Conservation (phyloP, 2,797 vertebrate species). For the Pyrocephalus nanus region DNA sequence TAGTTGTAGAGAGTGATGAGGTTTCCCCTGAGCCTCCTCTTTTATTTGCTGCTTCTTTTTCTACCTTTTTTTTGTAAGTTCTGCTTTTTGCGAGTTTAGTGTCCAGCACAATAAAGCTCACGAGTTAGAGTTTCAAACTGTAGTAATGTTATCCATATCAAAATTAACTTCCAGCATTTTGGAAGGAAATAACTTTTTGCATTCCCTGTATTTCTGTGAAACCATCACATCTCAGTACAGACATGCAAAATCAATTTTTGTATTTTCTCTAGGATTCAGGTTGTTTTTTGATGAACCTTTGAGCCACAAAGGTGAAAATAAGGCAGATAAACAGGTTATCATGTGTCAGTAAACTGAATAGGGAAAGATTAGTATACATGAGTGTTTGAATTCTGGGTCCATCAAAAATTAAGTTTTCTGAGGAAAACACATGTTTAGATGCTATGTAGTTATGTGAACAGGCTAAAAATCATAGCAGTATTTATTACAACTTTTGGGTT, state of each 20-base stretch:
- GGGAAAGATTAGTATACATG: not conserved
- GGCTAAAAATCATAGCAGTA: not conserved
- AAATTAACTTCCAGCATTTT: not conserved
- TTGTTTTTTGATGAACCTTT: not conserved
- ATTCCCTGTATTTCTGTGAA: not conserved
- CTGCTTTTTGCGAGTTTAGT: not conserved
- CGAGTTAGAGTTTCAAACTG: not conserved
- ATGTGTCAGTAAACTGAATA: not conserved
- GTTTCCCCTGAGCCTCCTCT: no score
- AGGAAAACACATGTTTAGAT: not conserved
- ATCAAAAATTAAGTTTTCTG: not conserved
- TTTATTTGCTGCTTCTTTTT: not conserved
- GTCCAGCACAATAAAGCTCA: not conserved
- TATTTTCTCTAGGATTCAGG: not conserved
- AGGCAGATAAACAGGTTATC: not conserved
- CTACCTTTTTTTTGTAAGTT: not conserved
- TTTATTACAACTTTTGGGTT: not conserved
- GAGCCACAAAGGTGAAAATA: not conserved
- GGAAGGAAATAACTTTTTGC: not conserved
- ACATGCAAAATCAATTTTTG: not conserved
- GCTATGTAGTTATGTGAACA: not conserved
- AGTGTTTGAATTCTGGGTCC: not conserved
- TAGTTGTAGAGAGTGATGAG: no score
- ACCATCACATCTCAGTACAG: not conserved
- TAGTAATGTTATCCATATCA: not conserved